These are phyloP conservation scores for Ecdyonurus torrentis DNA, from an alignment of 2,888 invertebrate species.

Conservation along the genomic window DNA sequence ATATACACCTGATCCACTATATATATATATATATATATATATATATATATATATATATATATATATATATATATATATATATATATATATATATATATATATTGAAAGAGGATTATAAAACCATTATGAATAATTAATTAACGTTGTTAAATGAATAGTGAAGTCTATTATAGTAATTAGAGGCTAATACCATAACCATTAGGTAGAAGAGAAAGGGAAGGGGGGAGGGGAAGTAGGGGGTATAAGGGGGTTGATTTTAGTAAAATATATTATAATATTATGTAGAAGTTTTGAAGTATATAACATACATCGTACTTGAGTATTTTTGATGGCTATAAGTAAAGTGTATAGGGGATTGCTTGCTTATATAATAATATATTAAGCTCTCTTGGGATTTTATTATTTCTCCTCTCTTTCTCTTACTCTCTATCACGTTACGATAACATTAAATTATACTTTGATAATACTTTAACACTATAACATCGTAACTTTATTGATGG, in stretches of 20 bases:
- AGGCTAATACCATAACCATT: conserved; percentile 4
- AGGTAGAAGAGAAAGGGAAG: too few relatives aligned
- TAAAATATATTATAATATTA: not conserved
- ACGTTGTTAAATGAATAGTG: conserved; percentile 2
- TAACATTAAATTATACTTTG: conserved; percentile 2
- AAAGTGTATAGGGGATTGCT: too few relatives aligned
- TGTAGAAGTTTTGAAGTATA: not conserved
- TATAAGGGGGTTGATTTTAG: not conserved
- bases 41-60: too few relatives aligned
- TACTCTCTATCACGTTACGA: not conserved
- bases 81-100: too few relatives aligned
- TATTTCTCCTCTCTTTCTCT: not conserved
- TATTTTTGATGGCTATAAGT: too few relatives aligned
- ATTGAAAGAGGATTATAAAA: conserved; percentile 1
- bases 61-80: too few relatives aligned
- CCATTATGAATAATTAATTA: conserved; percentile 2
- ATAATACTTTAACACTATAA: conserved; percentile 4
- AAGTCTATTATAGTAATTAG: conserved; percentile 3
- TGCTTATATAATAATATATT: too few relatives aligned
- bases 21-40: too few relatives aligned
- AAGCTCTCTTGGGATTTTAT: too few relatives aligned
- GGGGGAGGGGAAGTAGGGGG: too few relatives aligned
- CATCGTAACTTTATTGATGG: conserved; percentile 1
- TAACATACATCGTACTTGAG: too few relatives aligned
- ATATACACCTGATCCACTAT: not conserved